phyloP scores from a whole-genome alignment of 2,888 invertebrate species.

The Carterocephalus palaemon region DNA sequence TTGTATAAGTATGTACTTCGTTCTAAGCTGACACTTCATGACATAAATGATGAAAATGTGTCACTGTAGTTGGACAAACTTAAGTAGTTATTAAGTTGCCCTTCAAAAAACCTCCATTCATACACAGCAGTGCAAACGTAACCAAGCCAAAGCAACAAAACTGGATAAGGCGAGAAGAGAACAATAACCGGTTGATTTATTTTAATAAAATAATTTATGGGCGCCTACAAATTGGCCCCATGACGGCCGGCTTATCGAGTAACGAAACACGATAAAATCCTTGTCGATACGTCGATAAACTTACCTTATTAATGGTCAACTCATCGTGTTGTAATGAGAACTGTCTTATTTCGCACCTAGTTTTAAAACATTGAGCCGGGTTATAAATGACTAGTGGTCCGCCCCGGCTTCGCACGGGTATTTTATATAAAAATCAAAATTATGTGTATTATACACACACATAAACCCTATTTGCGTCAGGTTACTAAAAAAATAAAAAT shows the following conservation, averaged over 20 bases:
- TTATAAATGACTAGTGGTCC: too few relatives aligned
- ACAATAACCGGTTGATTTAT: constrained; percentile 75
- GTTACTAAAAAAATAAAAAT: too few relatives aligned
- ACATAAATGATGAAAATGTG: too few relatives aligned
- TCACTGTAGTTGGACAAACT: too few relatives aligned
- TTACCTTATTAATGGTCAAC: constrained; percentile 60
- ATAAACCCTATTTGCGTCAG: too few relatives aligned
- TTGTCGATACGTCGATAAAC: constrained; percentile 59
- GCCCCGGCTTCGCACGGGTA: too few relatives aligned
- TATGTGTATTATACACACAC: too few relatives aligned
- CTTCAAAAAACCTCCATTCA: neutral
- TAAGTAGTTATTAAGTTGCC: too few relatives aligned
- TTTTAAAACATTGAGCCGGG: constrained; percentile 11
- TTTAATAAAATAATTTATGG: constrained; percentile 76
- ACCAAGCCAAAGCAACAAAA: constrained; percentile 53
- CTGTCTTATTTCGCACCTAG: constrained; percentile 28
- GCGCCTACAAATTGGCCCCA: constrained; percentile 70
- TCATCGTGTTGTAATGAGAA: constrained; percentile 64
- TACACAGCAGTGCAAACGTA: constrained; percentile 7
- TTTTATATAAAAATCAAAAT: too few relatives aligned
- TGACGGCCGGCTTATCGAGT: constrained; percentile 66
- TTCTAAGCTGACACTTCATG: too few relatives aligned
- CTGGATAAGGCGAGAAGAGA: constrained; percentile 67
- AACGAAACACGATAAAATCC: constrained; percentile 64
- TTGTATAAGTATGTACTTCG: too few relatives aligned